Base-by-base conservation (phyloP, 2,113 vertebrate species). In the Ceyx margarethae region DNA sequence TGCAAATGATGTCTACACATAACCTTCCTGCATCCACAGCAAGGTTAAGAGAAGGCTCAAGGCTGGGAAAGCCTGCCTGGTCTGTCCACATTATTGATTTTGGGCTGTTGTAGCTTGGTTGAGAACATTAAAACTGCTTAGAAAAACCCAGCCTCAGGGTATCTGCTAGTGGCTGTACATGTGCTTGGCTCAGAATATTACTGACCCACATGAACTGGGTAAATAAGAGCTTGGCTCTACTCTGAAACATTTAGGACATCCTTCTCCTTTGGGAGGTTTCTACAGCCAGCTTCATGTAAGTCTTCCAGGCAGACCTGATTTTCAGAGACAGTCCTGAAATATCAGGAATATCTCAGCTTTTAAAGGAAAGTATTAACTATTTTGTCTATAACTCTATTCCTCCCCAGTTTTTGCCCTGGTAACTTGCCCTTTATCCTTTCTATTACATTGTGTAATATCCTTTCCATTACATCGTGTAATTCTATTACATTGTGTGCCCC, bases 51-150 rank as follows among this genome's bases (percentile, higher is more conserved):
- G 64, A 28, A 77, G 56, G 43, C 56, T 67, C 8, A 35, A 80
- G 71, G 67, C 72, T 95, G 93, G 87, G 93, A 95, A 96, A 91
- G 68, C 85, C 85, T 2, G 37, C 79, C 90, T 85, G 51, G 13
- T 37, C 82, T 94, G 87, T 75, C 79, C 87, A 85, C 85, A 66
- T 43, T 42, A 60, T 37, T 94, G 86, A 21, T 64, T 69, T 21
- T 6, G 60, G n/a, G 26, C 65, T 17, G 3, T 26, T 60, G 56
- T 15, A 87, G 46, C 35, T 87, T 26, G 29, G 64, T 75, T 85
- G 82, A 90, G 91, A 89, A 92, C 46, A 51, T 35, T 40, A 71
- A 46, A 80, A 74, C 12, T 28, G 19, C 60, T 71, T 17, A 71
- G 75, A 77, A 85, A 93, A 83, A 83, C 15, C 22, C 78, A 82